These are phyloP conservation scores for Electrophaes corylata DNA, from an alignment of 2,888 invertebrate genomes.

Conservation along the genomic window DNA sequence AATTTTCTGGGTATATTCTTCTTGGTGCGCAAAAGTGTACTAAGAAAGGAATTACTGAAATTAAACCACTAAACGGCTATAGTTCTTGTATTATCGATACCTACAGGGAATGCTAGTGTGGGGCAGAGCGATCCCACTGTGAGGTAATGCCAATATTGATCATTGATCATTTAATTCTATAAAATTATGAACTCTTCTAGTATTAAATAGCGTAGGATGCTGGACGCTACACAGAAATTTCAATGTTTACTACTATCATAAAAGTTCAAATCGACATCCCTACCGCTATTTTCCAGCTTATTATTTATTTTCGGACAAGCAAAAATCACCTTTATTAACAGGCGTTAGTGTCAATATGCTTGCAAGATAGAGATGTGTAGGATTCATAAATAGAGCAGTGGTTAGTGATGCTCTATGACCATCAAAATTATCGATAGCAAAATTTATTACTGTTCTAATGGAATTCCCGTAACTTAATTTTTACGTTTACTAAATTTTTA, in stretches of 20 bases:
- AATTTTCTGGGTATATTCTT: too few species aligned
- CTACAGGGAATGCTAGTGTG: neutral
- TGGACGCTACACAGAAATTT: slow-evolving; percentile 36
- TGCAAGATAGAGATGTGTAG: slow-evolving; percentile 11
- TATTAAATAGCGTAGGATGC: slow-evolving; percentile 28
- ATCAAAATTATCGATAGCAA: slow-evolving; percentile 44
- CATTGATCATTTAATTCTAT: neutral
- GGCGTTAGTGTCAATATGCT: slow-evolving; percentile 2
- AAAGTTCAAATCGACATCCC: slow-evolving; percentile 44
- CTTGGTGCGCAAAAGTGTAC: too few species aligned
- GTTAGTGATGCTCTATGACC: slow-evolving; percentile 43
- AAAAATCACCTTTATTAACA: slow-evolving; percentile 15
- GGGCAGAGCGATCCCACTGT: neutral
- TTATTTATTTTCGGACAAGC: slow-evolving; percentile 18
- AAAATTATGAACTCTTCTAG: slow-evolving; percentile 25
- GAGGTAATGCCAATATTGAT: neutral
- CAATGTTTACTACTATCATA: slow-evolving; percentile 38
- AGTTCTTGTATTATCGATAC: too few species aligned
- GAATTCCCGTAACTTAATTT: neutral
- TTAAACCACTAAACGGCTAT: too few species aligned
- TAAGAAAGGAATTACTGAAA: too few species aligned
- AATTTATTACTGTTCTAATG: slow-evolving; percentile 23
- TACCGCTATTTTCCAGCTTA: slow-evolving; percentile 32
- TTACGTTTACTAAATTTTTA: too few species aligned
- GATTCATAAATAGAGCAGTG: slow-evolving; percentile 39